phyloP scores from a whole-genome alignment of 2,888 invertebrate genomes.

The Drosophila rellima region DNA sequence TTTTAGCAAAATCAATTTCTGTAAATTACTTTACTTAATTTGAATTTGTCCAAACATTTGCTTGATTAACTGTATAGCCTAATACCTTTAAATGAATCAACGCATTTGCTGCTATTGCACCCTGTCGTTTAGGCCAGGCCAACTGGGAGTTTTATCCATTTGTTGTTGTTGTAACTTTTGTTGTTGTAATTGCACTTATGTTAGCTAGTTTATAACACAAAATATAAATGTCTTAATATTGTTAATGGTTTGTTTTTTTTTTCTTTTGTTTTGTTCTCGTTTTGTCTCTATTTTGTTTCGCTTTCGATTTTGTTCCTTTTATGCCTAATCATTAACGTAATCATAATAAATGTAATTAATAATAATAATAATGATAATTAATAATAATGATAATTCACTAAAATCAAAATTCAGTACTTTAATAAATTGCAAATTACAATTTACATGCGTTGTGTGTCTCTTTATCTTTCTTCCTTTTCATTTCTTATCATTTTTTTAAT shows the following conservation, averaged over 20 bases:
- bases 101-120: conserved; percentile 56
- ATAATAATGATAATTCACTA: conserved; percentile 42
- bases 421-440: conserved; percentile 57
- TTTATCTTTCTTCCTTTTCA: neutral
- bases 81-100: conserved; percentile 34
- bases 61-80: neutral
- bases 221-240: conserved; percentile 26
- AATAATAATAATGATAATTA: conserved; percentile 22
- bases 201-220: conserved; percentile 39
- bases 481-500: conserved; percentile 14
- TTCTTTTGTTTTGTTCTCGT: conserved; percentile 9
- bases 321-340: conserved; percentile 20
- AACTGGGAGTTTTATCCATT: conserved; percentile 11
- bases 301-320: conserved; percentile 42
- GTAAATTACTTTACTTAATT: no score
- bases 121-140: conserved; percentile 42
- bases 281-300: conserved; percentile 31
- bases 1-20: no score
- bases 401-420: conserved; percentile 63
- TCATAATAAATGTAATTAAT: conserved; percentile 5
- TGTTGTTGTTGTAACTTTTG: conserved; percentile 21
- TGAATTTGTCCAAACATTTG: neutral
- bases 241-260: conserved; percentile 23
- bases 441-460: conserved; percentile 22
- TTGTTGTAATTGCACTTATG: conserved; percentile 57